phyloP scores from a whole-genome alignment of 2,113 vertebrate species.

The human (Homo sapiens) region DNA sequence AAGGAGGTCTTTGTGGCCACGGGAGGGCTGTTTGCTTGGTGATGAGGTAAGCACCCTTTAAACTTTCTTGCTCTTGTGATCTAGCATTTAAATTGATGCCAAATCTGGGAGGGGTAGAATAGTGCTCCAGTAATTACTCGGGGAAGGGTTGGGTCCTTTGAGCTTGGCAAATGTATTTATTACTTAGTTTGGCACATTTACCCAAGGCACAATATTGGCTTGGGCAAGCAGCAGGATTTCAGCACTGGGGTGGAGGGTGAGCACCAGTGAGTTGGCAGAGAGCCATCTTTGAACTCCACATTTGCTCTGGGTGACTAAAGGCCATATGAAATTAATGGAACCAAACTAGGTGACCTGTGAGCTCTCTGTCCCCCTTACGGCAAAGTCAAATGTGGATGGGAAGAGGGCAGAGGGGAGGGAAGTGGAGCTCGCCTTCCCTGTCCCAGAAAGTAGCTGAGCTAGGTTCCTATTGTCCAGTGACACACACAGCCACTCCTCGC shows the following conservation, averaged over 20 bases:
- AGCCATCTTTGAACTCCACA: slow-evolving; percentile 80
- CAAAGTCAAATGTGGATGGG: slow-evolving; percentile 83
- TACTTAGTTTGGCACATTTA: slow-evolving; percentile 20
- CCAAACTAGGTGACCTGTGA: slow-evolving; percentile 85
- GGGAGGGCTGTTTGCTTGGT: neutral
- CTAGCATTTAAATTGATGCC: slow-evolving; percentile 22
- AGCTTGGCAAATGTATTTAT: neutral
- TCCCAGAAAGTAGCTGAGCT: slow-evolving; percentile 2
- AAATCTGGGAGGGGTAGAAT: neutral
- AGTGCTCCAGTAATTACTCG: neutral
- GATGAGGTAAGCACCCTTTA: neutral
- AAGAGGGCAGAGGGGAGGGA: neutral
- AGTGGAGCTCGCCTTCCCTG: neutral
- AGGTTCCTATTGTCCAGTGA: slow-evolving; percentile 9
- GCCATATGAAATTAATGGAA: slow-evolving; percentile 85
- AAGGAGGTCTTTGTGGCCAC: neutral
- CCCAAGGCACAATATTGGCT: neutral
- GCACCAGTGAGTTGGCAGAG: slow-evolving; percentile 77
- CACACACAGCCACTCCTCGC: neutral
- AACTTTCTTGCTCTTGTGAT: neutral
- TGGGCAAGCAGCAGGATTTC: neutral
- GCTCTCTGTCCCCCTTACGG: slow-evolving; percentile 80
- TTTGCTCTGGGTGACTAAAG: slow-evolving; percentile 80
- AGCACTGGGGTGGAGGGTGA: slow-evolving; percentile 16
- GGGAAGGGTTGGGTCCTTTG: neutral